phyloP scores from a whole-genome alignment of 2,797 vertebrate species.

The Takifugu rubripes region DNA sequence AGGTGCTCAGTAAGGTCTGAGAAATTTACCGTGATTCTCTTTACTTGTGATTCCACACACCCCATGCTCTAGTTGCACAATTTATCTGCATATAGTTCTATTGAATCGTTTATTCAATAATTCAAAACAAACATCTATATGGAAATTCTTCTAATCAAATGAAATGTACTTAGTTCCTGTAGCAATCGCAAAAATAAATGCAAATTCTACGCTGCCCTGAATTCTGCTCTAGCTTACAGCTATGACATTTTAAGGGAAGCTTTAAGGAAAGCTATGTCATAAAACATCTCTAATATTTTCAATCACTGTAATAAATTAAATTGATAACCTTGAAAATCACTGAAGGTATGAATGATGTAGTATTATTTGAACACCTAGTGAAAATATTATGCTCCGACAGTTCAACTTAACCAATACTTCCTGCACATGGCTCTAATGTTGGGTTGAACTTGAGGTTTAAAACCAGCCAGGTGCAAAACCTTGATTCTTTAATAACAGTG shows the following conservation, averaged over 20 bases:
- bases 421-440: no score
- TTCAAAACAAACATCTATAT: no score
- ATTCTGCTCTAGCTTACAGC: no score
- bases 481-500: constrained; percentile 28
- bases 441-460: constrained; percentile 11
- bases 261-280: not conserved
- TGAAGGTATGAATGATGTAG: constrained; percentile 30
- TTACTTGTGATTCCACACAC: not conserved
- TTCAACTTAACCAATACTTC: constrained; percentile 29
- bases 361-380: constrained; percentile 38
- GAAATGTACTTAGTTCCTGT: no score
- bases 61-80: not conserved
- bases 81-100: no score
- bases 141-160: no score
- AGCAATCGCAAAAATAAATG: no score
- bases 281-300: constrained; percentile 22
- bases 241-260: not conserved
- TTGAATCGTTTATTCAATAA: no score
- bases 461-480: constrained; percentile 13
- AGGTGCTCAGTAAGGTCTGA: constrained; percentile 10
- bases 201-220: no score
- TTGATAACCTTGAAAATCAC: constrained; percentile 4
- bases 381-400: constrained; percentile 26
- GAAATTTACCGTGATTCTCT: constrained; percentile 3
- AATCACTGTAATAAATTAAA: constrained; percentile 35